phyloP scores from a whole-genome alignment of 2,797 vertebrate genomes.

The Trachurus trachurus region DNA sequence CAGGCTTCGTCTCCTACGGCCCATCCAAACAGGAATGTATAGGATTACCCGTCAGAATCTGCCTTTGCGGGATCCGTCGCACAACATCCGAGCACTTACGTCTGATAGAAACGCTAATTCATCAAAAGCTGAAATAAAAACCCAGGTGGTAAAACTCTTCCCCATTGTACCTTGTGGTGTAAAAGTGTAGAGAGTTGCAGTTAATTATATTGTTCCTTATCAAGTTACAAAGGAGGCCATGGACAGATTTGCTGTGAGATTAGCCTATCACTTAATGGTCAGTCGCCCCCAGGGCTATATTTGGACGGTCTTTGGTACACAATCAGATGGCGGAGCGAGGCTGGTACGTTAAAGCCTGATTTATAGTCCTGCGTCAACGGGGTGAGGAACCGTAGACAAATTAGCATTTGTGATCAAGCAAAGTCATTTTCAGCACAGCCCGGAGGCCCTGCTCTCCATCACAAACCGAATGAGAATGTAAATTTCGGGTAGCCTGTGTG shows the following conservation, averaged over 20 bases:
- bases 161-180: conserved; percentile 2
- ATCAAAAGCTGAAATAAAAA: not conserved
- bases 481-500: conserved; percentile 4
- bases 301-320: not conserved
- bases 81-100: conserved; percentile 23
- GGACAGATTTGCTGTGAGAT: conserved; percentile 41
- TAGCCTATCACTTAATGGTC: conserved; percentile 41
- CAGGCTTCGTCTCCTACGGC: conserved; percentile 5
- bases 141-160: conserved; percentile 1
- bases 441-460: conserved; percentile 13
- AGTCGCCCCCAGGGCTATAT: conserved; percentile 28
- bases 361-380: conserved; percentile 29
- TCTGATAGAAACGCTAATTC: conserved; percentile 3
- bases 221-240: conserved; percentile 28
- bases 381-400: conserved; percentile 3
- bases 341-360: conserved; percentile 22
- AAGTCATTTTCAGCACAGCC: conserved; percentile 33
- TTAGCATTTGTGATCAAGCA: conserved; percentile 41
- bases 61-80: not conserved
- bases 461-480: conserved; percentile 8
- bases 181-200: conserved; percentile 20
- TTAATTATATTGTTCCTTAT: conserved; percentile 44
- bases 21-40: conserved; percentile 2
- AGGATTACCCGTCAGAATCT: not conserved
- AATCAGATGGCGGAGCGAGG: conserved; percentile 29